Evolutionary conservation across 1,140 invertebrate species (phyloP).

Genomic region (Ladona fulva): DNA sequence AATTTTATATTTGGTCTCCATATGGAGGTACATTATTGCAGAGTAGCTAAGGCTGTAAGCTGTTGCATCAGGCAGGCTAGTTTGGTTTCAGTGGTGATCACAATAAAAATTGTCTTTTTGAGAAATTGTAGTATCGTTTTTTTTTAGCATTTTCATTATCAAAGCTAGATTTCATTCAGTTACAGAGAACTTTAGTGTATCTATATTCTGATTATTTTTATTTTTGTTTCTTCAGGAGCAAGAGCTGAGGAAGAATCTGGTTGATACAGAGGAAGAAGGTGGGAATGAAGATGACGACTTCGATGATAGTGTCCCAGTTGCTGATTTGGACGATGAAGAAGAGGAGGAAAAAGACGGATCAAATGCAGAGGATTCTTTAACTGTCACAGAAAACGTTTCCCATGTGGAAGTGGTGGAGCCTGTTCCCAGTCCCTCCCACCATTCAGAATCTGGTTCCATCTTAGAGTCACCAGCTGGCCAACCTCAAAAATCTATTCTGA

Average conservation of each 20-base stretch:
- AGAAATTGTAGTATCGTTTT: too few species aligned
- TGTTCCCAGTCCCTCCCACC: background rate
- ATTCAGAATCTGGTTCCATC: background rate
- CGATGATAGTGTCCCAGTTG: slow-evolving; percentile 32
- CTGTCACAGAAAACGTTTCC: background rate
- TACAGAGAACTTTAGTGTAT: background rate
- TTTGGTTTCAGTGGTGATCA: too few species aligned
- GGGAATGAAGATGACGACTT: slow-evolving; percentile 39
- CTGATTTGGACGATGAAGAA: slow-evolving; percentile 41
- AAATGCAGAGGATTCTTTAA: background rate
- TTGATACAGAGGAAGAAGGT: slow-evolving; percentile 37
- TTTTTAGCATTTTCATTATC: too few species aligned
- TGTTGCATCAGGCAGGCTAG: too few species aligned
- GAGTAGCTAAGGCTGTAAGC: too few species aligned
- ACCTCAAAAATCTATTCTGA: slow-evolving; percentile 30
- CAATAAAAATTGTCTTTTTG: too few species aligned
- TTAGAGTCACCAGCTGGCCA: background rate
- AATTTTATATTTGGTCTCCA: too few species aligned
- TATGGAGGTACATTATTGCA: too few species aligned
- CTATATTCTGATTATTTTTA: background rate
- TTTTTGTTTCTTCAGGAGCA: slow-evolving; percentile 15
- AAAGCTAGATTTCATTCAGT: too few species aligned
- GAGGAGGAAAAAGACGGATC: slow-evolving; percentile 33
- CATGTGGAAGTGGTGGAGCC: background rate
- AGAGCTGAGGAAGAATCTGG: slow-evolving; percentile 23